These are phyloP conservation scores for Bombylius major DNA, from an alignment of 2,888 invertebrate genomes.

Conservation along the genomic window DNA sequence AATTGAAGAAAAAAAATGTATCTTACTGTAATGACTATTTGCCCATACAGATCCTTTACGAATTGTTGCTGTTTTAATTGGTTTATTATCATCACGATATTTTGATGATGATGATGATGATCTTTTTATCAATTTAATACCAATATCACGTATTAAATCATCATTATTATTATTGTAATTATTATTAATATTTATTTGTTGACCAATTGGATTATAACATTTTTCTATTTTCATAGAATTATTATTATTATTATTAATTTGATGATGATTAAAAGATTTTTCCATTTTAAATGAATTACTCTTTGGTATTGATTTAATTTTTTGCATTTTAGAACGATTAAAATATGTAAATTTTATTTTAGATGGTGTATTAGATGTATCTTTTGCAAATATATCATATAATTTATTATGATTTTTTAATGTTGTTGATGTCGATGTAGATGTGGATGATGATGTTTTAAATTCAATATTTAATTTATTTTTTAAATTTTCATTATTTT, in stretches of 20 bases:
- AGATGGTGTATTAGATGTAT: slow-evolving; percentile 11
- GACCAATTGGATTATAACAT: neutral
- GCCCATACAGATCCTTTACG: slow-evolving; percentile 17
- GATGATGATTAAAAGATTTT: too few relatives aligned
- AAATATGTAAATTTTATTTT: too few relatives aligned
- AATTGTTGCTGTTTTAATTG: slow-evolving; percentile 15
- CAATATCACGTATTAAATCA: neutral
- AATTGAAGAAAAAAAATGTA: neutral
- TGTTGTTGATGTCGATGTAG: neutral
- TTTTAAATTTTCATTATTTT: slow-evolving; percentile 4
- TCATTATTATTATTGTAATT: neutral
- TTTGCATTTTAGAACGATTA: slow-evolving; percentile 23
- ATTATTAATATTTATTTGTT: neutral
- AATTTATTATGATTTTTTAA: slow-evolving; percentile 7
- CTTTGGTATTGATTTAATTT: slow-evolving; percentile 38
- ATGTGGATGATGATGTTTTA: neutral
- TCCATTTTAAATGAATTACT: slow-evolving; percentile 13
- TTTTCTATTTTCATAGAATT: neutral
- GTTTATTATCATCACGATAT: slow-evolving; percentile 1
- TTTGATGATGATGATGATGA: slow-evolving; percentile 9
- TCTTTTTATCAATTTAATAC: neutral
- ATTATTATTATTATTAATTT: too few relatives aligned
- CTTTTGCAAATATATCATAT: slow-evolving; percentile 24
- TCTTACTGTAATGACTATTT: slow-evolving; percentile 16
- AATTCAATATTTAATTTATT: slow-evolving; percentile 26